Percentiles rank a stretch among this genome's conserved stretches.
Conservation (phyloP, 2,888 invertebrate genomes). For the Microctonus brassicae region DNA sequence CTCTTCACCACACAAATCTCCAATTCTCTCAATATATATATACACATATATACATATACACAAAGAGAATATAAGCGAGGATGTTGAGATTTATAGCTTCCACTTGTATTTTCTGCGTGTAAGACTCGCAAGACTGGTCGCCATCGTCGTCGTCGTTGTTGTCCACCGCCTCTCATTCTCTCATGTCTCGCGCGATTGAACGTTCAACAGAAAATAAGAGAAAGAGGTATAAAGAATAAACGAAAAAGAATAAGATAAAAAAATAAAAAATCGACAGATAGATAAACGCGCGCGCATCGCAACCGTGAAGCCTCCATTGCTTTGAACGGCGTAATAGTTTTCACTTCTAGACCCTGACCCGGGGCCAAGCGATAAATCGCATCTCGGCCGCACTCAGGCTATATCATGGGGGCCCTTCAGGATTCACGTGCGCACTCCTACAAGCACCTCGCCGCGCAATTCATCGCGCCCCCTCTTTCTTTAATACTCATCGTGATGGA, state of each 20-base stretch:
- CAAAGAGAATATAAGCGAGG: constrained; percentile 14
- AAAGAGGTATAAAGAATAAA: neutral
- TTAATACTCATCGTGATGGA: neutral
- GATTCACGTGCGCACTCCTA: constrained; percentile 15
- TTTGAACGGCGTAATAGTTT: constrained; percentile 59
- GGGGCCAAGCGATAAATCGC: constrained; percentile 62
- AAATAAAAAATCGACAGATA: constrained; percentile 6
- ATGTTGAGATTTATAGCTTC: constrained; percentile 41
- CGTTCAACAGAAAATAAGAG: neutral
- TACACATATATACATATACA: too few relatives aligned
- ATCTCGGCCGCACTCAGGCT: constrained; percentile 54
- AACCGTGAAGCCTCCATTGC: constrained; percentile 40
- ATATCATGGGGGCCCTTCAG: constrained; percentile 30
- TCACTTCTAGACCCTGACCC: constrained; percentile 58
- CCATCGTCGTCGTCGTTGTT: neutral
- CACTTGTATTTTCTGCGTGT: constrained; percentile 39
- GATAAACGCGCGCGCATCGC: constrained; percentile 13
- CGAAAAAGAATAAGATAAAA: constrained; percentile 9
- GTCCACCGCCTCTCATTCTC: constrained; percentile 21
- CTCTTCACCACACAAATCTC: constrained; percentile 20
- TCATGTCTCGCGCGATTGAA: constrained; percentile 1
- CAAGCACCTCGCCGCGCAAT: constrained; percentile 8
- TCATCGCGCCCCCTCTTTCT: neutral
- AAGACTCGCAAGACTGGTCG: constrained; percentile 27
- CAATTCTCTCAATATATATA: too few relatives aligned